Evolutionary conservation across 2,888 invertebrate genomes (phyloP).

Genomic region (Arrhopalites spinosus): DNA sequence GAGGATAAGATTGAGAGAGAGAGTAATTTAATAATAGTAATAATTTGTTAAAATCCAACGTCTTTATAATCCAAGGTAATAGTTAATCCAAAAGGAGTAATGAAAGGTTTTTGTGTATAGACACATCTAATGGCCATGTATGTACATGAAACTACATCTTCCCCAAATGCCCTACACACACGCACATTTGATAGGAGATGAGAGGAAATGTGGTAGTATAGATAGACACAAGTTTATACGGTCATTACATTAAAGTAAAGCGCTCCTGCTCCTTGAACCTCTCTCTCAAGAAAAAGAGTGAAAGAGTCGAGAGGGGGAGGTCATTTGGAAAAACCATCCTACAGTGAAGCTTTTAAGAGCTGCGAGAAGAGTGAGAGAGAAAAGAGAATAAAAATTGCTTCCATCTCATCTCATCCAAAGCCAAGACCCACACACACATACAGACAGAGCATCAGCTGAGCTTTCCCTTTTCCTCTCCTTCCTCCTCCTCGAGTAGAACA

Average conservation of each 20-base stretch:
- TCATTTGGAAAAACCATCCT: slow-evolving; percentile 33
- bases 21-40: slow-evolving; percentile 14
- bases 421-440: not conserved
- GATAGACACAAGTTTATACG: too few relatives aligned
- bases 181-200: not conserved
- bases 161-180: not conserved
- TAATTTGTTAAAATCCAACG: slow-evolving; percentile 23
- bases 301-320: slow-evolving; percentile 26
- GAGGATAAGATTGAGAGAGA: not conserved
- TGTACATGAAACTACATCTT: not conserved
- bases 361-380: slow-evolving; percentile 18
- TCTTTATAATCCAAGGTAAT: slow-evolving; percentile 1
- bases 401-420: slow-evolving; percentile 13
- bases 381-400: slow-evolving; percentile 29
- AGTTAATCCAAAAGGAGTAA: not conserved
- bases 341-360: slow-evolving; percentile 35
- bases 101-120: not conserved
- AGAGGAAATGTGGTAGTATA: slow-evolving; percentile 25
- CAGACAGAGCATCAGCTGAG: not conserved
- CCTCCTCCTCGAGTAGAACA: not conserved
- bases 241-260: too few relatives aligned
- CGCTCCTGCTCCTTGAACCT: too few relatives aligned
- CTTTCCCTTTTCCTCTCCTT: not conserved
- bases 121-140: not conserved
- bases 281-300: not conserved